Conservation (phyloP, 2,797 vertebrate species). For the Anas capensis region DNA sequence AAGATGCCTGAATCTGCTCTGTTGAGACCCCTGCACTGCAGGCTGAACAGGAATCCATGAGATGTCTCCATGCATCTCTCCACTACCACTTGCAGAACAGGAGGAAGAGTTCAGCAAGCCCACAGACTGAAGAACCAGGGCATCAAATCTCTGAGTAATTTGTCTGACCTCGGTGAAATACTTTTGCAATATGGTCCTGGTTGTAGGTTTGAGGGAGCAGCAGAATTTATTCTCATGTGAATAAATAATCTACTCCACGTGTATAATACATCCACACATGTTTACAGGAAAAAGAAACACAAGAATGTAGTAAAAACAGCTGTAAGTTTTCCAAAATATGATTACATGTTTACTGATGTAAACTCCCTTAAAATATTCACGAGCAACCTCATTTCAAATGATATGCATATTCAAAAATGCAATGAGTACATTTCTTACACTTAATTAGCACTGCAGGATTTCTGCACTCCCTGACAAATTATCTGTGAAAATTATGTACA, state of each 20-base stretch:
- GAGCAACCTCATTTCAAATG: neutral
- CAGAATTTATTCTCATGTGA: neutral
- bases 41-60: neutral
- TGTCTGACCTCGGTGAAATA: neutral
- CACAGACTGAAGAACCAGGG: neutral
- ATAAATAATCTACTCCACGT: neutral
- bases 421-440: neutral
- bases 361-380: neutral
- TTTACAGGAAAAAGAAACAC: neutral
- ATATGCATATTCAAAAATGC: slow-evolving; percentile 33
- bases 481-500: slow-evolving; percentile 49
- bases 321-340: neutral
- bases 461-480: slow-evolving; percentile 24
- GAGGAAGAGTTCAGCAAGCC: neutral
- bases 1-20: neutral
- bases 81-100: fast-evolving
- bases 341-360: neutral
- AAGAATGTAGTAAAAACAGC: neutral
- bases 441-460: slow-evolving; percentile 28
- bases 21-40: fast-evolving
- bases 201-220: neutral
- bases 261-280: neutral
- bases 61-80: neutral
- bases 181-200: neutral
- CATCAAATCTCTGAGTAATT: neutral